These are phyloP conservation scores for Augochlora pura DNA, from an alignment of 1,140 invertebrate genomes.

Conservation along the genomic window DNA sequence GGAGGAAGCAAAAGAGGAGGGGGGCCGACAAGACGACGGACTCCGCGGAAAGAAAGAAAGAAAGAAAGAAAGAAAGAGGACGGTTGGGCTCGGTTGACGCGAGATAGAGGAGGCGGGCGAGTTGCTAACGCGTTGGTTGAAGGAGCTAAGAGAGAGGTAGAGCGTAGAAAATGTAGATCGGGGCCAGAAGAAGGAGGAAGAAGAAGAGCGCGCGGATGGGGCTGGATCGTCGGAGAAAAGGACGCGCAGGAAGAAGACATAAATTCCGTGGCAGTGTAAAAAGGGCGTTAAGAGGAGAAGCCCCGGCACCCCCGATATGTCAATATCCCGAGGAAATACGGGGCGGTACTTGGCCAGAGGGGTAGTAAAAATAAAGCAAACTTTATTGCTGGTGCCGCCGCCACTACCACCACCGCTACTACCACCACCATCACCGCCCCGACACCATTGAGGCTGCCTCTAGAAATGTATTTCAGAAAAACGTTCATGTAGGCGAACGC, in stretches of 20 bases:
- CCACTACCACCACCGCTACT: constrained; percentile 31
- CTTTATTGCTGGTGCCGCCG: constrained; percentile 65
- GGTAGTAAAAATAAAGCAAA: constrained; percentile 75
- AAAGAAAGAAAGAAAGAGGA: background rate
- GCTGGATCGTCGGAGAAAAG: background rate
- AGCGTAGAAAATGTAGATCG: constrained; percentile 33
- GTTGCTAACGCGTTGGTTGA: background rate
- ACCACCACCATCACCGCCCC: constrained; percentile 1
- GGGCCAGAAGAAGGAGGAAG: background rate
- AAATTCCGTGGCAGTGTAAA: constrained; percentile 66
- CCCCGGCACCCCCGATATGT: constrained; percentile 68
- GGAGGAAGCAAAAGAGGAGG: no score
- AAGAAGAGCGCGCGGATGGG: background rate
- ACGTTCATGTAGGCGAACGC: constrained; percentile 33
- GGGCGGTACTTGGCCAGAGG: constrained; percentile 66
- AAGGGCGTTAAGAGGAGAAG: constrained; percentile 68
- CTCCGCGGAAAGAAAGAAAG: background rate
- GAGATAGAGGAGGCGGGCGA: background rate
- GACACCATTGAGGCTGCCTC: constrained; percentile 15
- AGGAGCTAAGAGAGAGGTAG: no score
- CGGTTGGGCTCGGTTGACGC: no score
- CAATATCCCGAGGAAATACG: constrained; percentile 72
- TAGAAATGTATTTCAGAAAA: constrained; percentile 66
- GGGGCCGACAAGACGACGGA: background rate
- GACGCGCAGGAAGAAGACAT: constrained; percentile 61